phyloP scores from a whole-genome alignment of 92 coral and sea anemone genomes.

The Plumapathes pennacea region DNA sequence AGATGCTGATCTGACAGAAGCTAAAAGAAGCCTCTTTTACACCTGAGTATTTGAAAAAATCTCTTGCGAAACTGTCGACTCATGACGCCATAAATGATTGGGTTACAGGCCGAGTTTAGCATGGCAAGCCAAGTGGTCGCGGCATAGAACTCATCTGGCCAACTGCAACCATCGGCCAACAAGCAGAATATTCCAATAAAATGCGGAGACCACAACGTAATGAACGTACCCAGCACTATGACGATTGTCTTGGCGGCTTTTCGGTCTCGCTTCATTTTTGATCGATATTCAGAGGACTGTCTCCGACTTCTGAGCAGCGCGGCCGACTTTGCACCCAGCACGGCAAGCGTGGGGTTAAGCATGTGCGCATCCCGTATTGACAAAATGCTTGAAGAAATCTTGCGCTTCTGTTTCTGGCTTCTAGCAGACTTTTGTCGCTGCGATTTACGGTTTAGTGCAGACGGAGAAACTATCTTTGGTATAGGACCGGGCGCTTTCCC shows the following conservation, averaged over 20 bases:
- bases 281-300: too few relatives aligned
- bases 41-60: conserved; percentile 71
- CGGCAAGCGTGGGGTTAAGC: too few relatives aligned
- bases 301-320: too few relatives aligned
- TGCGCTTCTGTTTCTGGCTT: too few relatives aligned
- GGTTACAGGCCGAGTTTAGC: conserved; percentile 89
- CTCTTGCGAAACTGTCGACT: conserved; percentile 78
- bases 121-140: conserved; percentile 86
- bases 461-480: too few relatives aligned
- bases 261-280: conserved; percentile 61
- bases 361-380: too few relatives aligned
- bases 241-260: conserved; percentile 81
- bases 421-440: too few relatives aligned
- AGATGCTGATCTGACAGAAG: too few relatives aligned
- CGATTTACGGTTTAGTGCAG: too few relatives aligned
- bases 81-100: conserved; percentile 86
- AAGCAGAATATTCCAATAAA: conserved; percentile 83
- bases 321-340: too few relatives aligned
- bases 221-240: conserved; percentile 74
- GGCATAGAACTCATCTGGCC: conserved; percentile 80
- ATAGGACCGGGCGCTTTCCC: too few relatives aligned
- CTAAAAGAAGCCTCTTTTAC: conserved; percentile 70
- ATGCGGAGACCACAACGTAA: conserved; percentile 80
- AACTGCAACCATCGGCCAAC: conserved; percentile 39
- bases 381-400: too few relatives aligned